Base-by-base conservation (phyloP, 2,888 invertebrate genomes). In the Frankliniella intonsa region DNA sequence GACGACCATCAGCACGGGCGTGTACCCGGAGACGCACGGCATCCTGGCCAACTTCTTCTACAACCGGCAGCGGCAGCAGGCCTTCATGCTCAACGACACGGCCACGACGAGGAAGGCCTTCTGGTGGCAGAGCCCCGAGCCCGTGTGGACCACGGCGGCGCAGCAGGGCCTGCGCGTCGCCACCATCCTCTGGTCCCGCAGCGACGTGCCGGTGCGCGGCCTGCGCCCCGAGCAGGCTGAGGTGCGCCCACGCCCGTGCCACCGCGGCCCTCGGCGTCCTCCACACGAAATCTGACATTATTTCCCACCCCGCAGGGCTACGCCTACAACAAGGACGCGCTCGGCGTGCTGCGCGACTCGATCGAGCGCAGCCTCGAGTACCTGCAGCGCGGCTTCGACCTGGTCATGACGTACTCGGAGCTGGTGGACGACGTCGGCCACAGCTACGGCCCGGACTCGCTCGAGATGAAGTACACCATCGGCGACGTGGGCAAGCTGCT, bases 21-120 rank as follows among this genome's bases (percentile, higher is more conserved):
- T 76, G 69, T 76, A 76, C 69, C 69, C 69, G 69, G 69, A 76
- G 69, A 76, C 69, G 69, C 69, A 76, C 69, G 69, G 69, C 69
- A 76, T 76, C 69, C 69, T 76, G 69, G 69, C 69, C 69, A 76
- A 76, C 69, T 76, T 76, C 69, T 76, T 76, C 69, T 76, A 76
- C 69, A 76, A 25, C 69, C 69, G 69, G 69, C 69, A 76, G 69
- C 69, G 69, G 22, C 9, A 25, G 22, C 22, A 22, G 69, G 22
- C 25, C 11, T 76, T 76, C 69, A 76, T 25, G 69, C 69, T 76
- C 69, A 76, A 76, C 69, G 69, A 76, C 69, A 76, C 69, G 69
- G 25, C 69, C 22, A 76, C 22, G 22, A 76, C 69, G 69, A 25
- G 69, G 69, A 22, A 76, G 69, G 69, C 69, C 11, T 76, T 76